Evolutionary conservation across 2,888 invertebrate species (phyloP).

Genomic region (Ichneumoninae sp.): DNA sequence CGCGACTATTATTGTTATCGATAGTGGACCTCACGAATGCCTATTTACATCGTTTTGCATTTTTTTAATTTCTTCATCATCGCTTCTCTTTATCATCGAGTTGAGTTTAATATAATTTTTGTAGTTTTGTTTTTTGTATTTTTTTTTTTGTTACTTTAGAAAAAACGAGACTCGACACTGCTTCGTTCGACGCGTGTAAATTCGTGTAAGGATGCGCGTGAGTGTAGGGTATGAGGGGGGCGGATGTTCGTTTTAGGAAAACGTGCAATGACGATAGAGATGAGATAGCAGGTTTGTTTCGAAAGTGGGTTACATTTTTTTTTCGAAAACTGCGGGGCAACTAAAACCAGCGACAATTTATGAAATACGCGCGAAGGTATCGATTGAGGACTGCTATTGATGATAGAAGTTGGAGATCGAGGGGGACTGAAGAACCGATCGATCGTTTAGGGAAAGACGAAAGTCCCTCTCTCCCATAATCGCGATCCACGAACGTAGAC

Average conservation of each 20-base stretch:
- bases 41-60: conserved; percentile 59
- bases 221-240: conserved; percentile 26
- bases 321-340: not conserved
- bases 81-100: conserved; percentile 32
- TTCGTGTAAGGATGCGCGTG: conserved; percentile 33
- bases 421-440: conserved; percentile 57
- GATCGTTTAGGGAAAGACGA: conserved; percentile 5
- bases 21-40: conserved; percentile 68
- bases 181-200: conserved; percentile 32
- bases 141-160: not conserved
- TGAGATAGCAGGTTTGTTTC: conserved; percentile 9
- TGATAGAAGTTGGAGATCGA: conserved; percentile 39
- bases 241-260: not conserved
- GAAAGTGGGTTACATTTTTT: not conserved
- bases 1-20: conserved; percentile 68
- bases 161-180: conserved; percentile 42
- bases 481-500: not conserved
- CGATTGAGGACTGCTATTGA: conserved; percentile 25
- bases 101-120: conserved; percentile 32
- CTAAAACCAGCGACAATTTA: not conserved
- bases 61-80: not conserved
- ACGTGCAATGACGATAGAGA: conserved; percentile 33
- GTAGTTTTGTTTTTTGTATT: conserved; percentile 4
- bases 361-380: conserved; percentile 13
- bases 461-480: not conserved